Conservation (phyloP, 1,140 invertebrate genomes). For the Trachymyrmex cornetzi region DNA sequence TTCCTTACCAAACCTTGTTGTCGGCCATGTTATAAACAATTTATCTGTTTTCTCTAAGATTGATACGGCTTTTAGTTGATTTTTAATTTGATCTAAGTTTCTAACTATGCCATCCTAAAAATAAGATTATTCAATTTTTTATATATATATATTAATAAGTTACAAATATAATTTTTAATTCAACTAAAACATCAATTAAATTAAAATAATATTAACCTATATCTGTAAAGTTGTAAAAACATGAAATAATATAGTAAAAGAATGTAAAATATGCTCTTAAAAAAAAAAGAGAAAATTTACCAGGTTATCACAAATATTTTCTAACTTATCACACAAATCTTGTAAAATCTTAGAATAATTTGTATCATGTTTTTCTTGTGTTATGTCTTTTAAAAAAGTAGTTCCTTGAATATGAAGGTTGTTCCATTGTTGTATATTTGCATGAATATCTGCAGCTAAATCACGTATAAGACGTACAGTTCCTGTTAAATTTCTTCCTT, state of each 20-base stretch:
- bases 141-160: constrained; percentile 23
- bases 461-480: constrained; percentile 77
- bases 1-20: constrained; percentile 77
- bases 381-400: constrained; percentile 76
- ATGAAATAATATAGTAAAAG: not conserved
- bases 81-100: constrained; percentile 71
- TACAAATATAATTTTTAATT: not conserved
- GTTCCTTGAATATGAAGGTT: constrained; percentile 75
- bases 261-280: not conserved
- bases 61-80: constrained; percentile 71
- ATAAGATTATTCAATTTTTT: constrained; percentile 26
- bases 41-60: constrained; percentile 69
- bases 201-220: not conserved
- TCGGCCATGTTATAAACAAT: constrained; percentile 79
- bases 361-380: constrained; percentile 70
- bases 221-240: constrained; percentile 35
- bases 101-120: constrained; percentile 77
- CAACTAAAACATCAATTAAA: not conserved
- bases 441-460: constrained; percentile 78
- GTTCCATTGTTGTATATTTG: constrained; percentile 81
- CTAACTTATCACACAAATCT: constrained; percentile 77
- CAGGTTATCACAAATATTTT: constrained; percentile 73
- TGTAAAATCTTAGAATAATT: constrained; percentile 72
- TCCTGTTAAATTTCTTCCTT: constrained; percentile 81
- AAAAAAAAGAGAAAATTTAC: constrained; percentile 64